phyloP scores from a whole-genome alignment of 2,113 vertebrate species.

The Alectura lathami region DNA sequence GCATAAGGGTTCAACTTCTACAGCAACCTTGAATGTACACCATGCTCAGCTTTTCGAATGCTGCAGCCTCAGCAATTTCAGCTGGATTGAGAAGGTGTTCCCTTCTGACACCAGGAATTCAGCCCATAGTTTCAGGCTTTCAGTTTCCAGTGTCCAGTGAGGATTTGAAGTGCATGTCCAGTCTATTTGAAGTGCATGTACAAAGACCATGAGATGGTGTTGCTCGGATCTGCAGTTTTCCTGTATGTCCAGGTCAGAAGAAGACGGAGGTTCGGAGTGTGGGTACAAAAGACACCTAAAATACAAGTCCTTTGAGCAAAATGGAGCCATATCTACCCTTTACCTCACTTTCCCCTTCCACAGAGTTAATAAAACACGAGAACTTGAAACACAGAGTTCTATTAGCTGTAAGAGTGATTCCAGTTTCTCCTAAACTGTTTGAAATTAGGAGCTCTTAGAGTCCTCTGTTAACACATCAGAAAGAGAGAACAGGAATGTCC shows the following conservation, averaged over 20 bases:
- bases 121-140: constrained; percentile 27
- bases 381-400: not conserved
- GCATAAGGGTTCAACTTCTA: not conserved
- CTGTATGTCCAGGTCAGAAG: not conserved
- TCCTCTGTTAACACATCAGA: not conserved
- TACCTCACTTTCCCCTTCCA: not conserved
- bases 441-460: not conserved
- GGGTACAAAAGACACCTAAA: not conserved
- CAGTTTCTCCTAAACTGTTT: not conserved
- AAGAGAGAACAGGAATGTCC: not conserved
- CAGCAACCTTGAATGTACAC: not conserved
- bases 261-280: not conserved
- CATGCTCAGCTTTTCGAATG: not conserved
- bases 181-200: not conserved
- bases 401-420: not conserved
- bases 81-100: constrained; percentile 7
- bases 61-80: constrained; percentile 25
- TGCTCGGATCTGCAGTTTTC: not conserved
- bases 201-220: not conserved
- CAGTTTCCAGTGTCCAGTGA: not conserved
- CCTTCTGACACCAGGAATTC: constrained; percentile 24
- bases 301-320: not conserved
- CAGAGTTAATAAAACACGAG: not conserved
- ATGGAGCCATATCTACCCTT: not conserved
- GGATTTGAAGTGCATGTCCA: not conserved